Percentiles rank a stretch among this genome's conserved stretches.
phyloP scores from a whole-genome alignment of 2,113 vertebrate genomes.

The Carettochelys insculpta region DNA sequence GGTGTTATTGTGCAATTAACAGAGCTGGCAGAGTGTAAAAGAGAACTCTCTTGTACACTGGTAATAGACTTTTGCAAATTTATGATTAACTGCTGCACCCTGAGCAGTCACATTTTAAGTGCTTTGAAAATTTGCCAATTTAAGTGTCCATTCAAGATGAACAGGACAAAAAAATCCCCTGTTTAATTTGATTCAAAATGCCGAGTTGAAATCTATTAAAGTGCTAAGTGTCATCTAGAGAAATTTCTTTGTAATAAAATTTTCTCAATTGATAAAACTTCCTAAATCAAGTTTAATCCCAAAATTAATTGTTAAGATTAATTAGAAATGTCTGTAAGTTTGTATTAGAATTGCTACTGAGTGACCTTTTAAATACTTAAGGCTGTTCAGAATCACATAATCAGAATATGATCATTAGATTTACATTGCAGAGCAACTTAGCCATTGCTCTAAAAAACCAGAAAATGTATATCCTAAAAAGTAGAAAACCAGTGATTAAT shows the following conservation, averaged over 20 bases:
- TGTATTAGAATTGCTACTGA: constrained; percentile 36
- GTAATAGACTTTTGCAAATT: background rate
- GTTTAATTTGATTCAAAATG: background rate
- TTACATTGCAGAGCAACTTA: constrained; percentile 19
- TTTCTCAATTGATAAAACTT: background rate
- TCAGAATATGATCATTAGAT: background rate
- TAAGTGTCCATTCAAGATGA: background rate
- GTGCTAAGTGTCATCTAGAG: background rate
- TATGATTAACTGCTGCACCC: background rate
- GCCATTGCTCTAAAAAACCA: background rate
- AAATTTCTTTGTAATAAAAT: background rate
- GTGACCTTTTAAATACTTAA: constrained; percentile 30
- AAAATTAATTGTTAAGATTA: constrained; percentile 7
- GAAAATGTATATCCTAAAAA: constrained; percentile 28
- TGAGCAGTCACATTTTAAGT: background rate
- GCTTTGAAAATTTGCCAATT: background rate
- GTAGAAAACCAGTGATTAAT: constrained; percentile 56
- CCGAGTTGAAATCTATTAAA: background rate
- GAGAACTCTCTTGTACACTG: background rate
- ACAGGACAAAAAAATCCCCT: background rate
- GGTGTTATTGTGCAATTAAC: background rate
- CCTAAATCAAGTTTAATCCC: constrained; percentile 1
- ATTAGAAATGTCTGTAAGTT: constrained; percentile 41
- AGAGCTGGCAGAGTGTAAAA: background rate
- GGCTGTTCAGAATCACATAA: constrained; percentile 6